Base-by-base conservation (phyloP, 2,888 invertebrate species). In the Noctua comes region DNA sequence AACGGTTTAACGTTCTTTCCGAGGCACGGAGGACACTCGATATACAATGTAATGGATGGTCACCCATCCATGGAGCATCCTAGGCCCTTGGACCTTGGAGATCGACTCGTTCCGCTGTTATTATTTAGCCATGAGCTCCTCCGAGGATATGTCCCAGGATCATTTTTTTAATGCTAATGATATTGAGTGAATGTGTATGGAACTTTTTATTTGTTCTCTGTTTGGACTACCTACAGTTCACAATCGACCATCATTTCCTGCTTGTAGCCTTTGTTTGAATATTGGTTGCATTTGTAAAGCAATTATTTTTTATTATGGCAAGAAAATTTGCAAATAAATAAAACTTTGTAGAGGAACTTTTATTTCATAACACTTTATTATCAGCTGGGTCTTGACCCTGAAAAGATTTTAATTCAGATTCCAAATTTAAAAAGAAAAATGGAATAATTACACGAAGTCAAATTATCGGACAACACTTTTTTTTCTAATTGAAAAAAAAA, bases 121-220 rank as follows among this genome's bases (percentile, higher is more conserved):
- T 57, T 57, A 11, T 11, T 10, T n/a, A 57, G n/a, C n/a, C 57
- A 57, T n/a, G 4, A 57, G n/a, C n/a, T 13, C 13, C n/a, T 57
- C n/a, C n/a, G 11, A 57, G n/a, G 13, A 57, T 57, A 11, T 57
- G 13, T 11, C 11, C 8, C 21, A 51, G 21, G 51, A 57, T 54
- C 1, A 24, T 46, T 31, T 65, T 65, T 18, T 62, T 77, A 75
- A 73, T 82, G 70, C 36, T 24, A 36, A 36, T 62, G 48, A 21
- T 77, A 68, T 76, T 74, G 27, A 16, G 65, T 75, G 57, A 46
- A 27, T 48, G 57, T 57, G 0, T 16, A 59, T 31, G 70, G 57
- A 71, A 40, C n/a, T 68, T 71, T 85, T 75, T 76, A 65, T 71
- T 73, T 51, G 43, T 51, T 36, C 66, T 51, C 74, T 18, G 43